phyloP scores from a whole-genome alignment of 2,888 invertebrate genomes.

The Agriopis leucophaearia region DNA sequence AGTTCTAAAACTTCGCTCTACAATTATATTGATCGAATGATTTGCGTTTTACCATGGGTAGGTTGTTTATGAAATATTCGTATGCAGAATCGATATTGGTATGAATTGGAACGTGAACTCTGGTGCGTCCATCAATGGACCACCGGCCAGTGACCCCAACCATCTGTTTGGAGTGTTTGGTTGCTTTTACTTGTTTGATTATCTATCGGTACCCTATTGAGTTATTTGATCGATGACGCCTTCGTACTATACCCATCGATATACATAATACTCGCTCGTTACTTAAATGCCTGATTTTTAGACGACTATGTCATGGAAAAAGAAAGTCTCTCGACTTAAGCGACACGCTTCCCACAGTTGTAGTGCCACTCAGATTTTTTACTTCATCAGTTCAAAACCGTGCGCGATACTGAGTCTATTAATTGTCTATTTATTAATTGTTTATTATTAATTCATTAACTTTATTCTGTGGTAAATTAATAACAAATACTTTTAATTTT shows the following conservation, averaged over 20 bases:
- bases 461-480: no score
- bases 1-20: neutral
- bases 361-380: no score
- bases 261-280: neutral
- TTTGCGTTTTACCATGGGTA: slow-evolving; percentile 51
- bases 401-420: no score
- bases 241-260: neutral
- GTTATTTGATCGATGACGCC: slow-evolving; percentile 8
- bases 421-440: no score
- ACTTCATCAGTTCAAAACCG: no score
- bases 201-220: slow-evolving; percentile 12
- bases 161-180: slow-evolving; percentile 55
- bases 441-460: no score
- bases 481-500: no score
- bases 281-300: no score
- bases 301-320: no score
- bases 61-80: slow-evolving; percentile 59
- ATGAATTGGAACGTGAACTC: slow-evolving; percentile 58
- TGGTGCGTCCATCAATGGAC: slow-evolving; percentile 57
- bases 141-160: slow-evolving; percentile 65
- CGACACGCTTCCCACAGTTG: no score
- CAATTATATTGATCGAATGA: slow-evolving; percentile 12
- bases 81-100: slow-evolving; percentile 60
- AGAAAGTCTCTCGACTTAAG: no score
- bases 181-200: slow-evolving; percentile 52